phyloP scores from a whole-genome alignment of 2,797 vertebrate genomes.

The Adelosebastes latens region DNA sequence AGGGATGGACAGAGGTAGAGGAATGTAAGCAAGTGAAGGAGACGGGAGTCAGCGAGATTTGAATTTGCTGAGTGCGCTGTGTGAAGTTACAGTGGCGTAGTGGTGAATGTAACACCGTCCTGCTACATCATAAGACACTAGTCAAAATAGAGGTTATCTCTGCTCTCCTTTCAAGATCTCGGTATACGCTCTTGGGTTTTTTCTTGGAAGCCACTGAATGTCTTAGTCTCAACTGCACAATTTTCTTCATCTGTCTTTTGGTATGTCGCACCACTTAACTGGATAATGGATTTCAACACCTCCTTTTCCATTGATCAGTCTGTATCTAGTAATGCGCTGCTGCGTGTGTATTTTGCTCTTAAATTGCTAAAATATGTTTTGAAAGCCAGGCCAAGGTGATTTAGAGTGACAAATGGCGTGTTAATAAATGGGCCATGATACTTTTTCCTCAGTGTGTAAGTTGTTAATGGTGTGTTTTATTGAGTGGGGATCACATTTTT shows the following conservation, averaged over 20 bases:
- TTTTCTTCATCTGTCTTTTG: neutral
- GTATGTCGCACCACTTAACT: neutral
- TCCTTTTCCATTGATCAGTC: neutral
- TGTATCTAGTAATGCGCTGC: neutral
- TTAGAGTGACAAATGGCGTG: neutral
- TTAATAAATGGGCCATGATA: neutral
- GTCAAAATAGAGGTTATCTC: slow-evolving; percentile 3
- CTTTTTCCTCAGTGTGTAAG: neutral
- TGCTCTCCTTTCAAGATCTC: neutral
- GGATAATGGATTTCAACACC: neutral
- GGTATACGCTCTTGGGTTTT: neutral
- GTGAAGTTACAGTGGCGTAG: slow-evolving; percentile 37
- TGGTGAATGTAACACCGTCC: slow-evolving; percentile 65
- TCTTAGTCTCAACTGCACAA: neutral
- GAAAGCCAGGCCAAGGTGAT: neutral
- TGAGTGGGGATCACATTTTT: neutral
- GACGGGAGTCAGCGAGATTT: slow-evolving; percentile 20
- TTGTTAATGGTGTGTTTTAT: slow-evolving; percentile 6
- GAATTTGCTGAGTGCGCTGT: slow-evolving; percentile 49
- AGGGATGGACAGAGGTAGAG: slow-evolving; percentile 11
- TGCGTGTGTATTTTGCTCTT: neutral
- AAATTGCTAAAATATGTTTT: neutral
- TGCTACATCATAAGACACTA: slow-evolving; percentile 38
- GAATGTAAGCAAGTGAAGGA: slow-evolving; percentile 46
- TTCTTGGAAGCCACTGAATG: neutral